phyloP scores from a whole-genome alignment of 1,140 invertebrate genomes.

The Hypsibius dujardini region DNA sequence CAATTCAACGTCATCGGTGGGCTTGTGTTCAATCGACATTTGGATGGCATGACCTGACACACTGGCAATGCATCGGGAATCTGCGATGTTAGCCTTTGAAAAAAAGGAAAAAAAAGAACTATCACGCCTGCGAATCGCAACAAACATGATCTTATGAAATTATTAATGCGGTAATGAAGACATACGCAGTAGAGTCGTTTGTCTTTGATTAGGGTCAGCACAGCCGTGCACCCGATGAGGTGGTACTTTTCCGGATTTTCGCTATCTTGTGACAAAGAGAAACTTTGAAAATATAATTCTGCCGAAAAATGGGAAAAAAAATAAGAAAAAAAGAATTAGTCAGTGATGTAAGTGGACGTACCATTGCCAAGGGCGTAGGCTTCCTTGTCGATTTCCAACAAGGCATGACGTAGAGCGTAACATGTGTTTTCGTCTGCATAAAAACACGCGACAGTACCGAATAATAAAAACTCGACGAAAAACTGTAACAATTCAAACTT shows the following conservation, averaged over 20 bases:
- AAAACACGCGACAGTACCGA: background rate
- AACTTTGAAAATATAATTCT: too few relatives aligned
- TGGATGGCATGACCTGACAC: conserved; percentile 32
- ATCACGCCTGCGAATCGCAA: conserved; percentile 40
- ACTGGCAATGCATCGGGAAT: conserved; percentile 67
- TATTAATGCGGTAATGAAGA: background rate
- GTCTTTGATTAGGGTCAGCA: conserved; percentile 53
- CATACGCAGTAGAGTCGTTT: background rate
- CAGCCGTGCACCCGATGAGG: conserved; percentile 63
- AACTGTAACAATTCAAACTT: background rate
- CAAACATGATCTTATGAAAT: conserved; percentile 48
- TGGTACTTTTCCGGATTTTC: conserved; percentile 16
- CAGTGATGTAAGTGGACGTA: background rate
- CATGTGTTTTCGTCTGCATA: background rate
- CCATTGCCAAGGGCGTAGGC: conserved; percentile 12
- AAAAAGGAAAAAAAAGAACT: too few relatives aligned
- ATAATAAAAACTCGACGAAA: background rate
- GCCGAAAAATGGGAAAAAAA: background rate
- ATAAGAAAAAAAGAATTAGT: background rate
- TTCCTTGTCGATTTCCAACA: conserved; percentile 16
- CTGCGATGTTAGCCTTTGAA: conserved; percentile 69
- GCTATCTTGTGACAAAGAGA: background rate
- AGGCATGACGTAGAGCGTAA: conserved; percentile 14
- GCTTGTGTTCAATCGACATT: conserved; percentile 81
- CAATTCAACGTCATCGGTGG: conserved; percentile 82